Base-by-base conservation (phyloP, 2,113 vertebrate genomes). In the Hippocampus guttulatus region DNA sequence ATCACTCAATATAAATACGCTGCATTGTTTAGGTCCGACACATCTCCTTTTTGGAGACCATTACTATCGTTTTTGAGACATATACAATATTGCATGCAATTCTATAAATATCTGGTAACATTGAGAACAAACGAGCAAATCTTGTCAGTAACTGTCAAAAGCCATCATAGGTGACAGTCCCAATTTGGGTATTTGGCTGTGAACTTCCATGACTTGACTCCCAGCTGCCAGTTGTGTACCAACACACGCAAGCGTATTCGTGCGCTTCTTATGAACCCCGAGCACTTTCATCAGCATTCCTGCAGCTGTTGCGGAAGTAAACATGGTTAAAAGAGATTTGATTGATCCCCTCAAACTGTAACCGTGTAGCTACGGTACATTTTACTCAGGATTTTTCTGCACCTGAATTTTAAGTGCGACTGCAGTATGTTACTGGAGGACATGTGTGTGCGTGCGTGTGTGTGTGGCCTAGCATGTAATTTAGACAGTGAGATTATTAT, bases 301-400 rank as follows among this genome's bases (percentile, higher is more conserved):
- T 64, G 55, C 67, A 58, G 63, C 55, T 40, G 27, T 30, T 27
- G 65, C 61, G 23, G 30, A 6, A 64, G 27, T 40, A 10, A 15
- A 71, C 38, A 52, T 43, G 52, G 27, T 45, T 58, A 33, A 63
- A 55, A 71, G 73, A 23, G 30, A 69, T 52, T 70, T 69, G 72
- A 73, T 73, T 49, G 51, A 78, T 78, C 70, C 43, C n/a, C 54
- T 68, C 51, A 52, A 57, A 69, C n/a, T 55, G 67, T 63, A 66
- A 62, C 66, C 38, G 38, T 51, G 68, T 41, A 73, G 62, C 58
- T 64, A 33, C 7, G 64, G 61, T 47, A 47, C n/a, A 58, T 67
- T 75, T 61, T 52, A 64, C 33, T 33, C 18, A 2, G 18, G 61
- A 41, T 38, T 41, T 38, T 38, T 41, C 21, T 15, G 41, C 21